These are phyloP conservation scores for Popillia japonica DNA, from an alignment of 1,140 invertebrate species.

Conservation along the genomic window DNA sequence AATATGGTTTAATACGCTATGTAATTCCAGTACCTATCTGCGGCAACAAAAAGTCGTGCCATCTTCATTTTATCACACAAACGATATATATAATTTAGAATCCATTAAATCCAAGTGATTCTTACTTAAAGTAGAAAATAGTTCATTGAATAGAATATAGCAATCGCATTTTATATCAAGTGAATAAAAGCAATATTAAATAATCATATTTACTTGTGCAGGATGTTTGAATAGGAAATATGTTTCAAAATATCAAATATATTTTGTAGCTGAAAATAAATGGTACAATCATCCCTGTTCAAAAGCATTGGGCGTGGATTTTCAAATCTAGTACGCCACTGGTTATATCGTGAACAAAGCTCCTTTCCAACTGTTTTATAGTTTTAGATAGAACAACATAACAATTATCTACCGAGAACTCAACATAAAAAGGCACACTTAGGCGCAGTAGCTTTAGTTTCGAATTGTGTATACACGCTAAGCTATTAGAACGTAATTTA, in stretches of 20 bases:
- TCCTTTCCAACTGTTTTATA: not conserved
- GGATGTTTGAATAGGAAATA: not conserved
- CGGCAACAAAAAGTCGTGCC: not conserved
- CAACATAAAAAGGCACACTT: not conserved
- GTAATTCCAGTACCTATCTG: not conserved
- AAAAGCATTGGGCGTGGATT: not conserved
- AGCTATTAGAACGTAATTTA: conserved; percentile 12
- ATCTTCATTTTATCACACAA: too few species aligned
- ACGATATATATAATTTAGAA: too few species aligned
- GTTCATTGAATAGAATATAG: too few species aligned
- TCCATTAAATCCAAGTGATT: too few species aligned
- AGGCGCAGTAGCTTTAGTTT: not conserved
- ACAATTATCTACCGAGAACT: conserved; percentile 21
- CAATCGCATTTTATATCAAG: too few species aligned
- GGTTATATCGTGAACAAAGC: not conserved
- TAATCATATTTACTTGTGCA: too few species aligned
- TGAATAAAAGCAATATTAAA: too few species aligned
- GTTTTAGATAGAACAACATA: not conserved
- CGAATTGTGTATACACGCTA: conserved; percentile 8
- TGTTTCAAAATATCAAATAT: too few species aligned
- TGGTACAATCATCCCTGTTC: not conserved
- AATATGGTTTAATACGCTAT: not conserved
- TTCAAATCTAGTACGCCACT: not conserved
- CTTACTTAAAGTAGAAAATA: too few species aligned
- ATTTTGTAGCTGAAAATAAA: not conserved